A percentile compares a stretch with the other conserved stretches of the same genome.
Evolutionary conservation across 2,113 vertebrate genomes (phyloP).

Genomic region (Isurus oxyrinchus): DNA sequence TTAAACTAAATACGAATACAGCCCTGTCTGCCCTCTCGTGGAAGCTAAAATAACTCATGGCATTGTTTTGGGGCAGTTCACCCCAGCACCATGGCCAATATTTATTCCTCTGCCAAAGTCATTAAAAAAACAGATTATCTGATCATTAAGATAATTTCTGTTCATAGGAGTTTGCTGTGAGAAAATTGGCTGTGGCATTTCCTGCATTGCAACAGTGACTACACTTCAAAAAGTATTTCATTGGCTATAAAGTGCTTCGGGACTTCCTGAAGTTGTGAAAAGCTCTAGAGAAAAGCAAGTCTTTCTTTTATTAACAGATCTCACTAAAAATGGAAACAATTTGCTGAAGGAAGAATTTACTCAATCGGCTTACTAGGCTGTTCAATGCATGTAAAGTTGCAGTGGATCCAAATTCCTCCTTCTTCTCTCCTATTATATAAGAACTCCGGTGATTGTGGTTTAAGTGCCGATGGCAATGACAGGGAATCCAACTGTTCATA

Average conservation of each 20-base stretch:
- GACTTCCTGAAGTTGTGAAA: neutral
- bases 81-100: neutral
- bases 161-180: neutral
- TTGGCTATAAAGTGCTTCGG: neutral
- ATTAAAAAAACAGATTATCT: neutral
- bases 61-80: neutral
- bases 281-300: neutral
- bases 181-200: neutral
- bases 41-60: neutral
- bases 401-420: neutral
- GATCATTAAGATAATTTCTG: neutral
- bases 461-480: neutral
- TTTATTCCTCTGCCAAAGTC: neutral
- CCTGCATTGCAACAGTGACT: neutral
- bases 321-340: neutral
- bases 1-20: neutral
- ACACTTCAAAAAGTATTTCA: neutral
- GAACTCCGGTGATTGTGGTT: no score
- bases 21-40: neutral
- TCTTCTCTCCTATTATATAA: neutral
- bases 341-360: neutral
- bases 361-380: neutral
- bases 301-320: neutral
- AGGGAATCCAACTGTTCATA: neutral
- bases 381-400: neutral